phyloP scores from a whole-genome alignment of 1,140 invertebrate genomes.

The Gyrodactylus bullatarudis region DNA sequence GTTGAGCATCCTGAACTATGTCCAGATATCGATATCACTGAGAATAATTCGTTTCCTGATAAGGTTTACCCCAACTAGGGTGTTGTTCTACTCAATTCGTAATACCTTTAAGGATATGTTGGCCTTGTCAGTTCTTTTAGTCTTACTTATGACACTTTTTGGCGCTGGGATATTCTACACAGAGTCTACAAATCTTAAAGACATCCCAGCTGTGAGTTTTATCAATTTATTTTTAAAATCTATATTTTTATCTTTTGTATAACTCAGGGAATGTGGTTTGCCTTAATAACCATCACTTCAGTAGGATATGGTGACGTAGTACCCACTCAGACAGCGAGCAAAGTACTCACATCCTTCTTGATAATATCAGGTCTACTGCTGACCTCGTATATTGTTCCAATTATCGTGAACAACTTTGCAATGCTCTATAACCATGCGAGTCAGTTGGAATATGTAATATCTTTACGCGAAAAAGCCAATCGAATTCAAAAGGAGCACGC shows the following conservation, averaged over 20 bases:
- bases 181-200: too few species aligned
- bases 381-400: background rate
- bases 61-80: too few species aligned
- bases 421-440: background rate
- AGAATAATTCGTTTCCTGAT: too few species aligned
- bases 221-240: too few species aligned
- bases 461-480: background rate
- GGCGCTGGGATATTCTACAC: too few species aligned
- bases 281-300: background rate
- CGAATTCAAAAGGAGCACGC: background rate
- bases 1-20: background rate
- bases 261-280: background rate
- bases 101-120: too few species aligned
- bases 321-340: background rate
- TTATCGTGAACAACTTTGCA: background rate
- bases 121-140: too few species aligned
- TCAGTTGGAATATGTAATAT: background rate
- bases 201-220: too few species aligned
- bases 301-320: background rate
- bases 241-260: too few species aligned
- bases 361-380: background rate
- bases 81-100: too few species aligned
- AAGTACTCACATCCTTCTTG: background rate
- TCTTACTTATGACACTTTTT: too few species aligned
- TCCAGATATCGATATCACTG: background rate